Percentiles rank a stretch among this genome's conserved stretches.
Conservation (phyloP, 1,140 invertebrate species). For the Nasonia longicornis region DNA sequence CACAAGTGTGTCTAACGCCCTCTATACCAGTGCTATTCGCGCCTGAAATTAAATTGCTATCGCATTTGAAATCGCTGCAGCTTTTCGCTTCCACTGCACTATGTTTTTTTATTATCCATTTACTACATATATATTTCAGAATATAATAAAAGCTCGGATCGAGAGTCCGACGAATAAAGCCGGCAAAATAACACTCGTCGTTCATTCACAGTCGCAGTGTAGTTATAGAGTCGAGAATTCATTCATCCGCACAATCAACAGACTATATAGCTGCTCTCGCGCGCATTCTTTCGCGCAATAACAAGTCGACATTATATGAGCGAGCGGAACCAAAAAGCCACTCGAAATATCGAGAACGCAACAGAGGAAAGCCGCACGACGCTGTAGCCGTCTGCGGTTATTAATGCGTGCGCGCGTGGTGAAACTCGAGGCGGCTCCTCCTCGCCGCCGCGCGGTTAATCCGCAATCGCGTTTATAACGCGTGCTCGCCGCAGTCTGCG, state of each 20-base stretch:
- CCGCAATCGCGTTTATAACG: not conserved
- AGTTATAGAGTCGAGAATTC: too few species aligned
- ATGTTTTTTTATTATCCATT: too few species aligned
- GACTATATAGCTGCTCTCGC: too few species aligned
- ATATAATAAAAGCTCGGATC: too few species aligned
- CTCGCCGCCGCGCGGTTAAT: not conserved
- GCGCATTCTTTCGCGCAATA: not conserved
- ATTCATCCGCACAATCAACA: too few species aligned
- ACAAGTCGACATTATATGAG: not conserved
- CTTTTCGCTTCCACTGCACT: not conserved
- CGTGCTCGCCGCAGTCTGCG: not conserved
- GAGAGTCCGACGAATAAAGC: too few species aligned
- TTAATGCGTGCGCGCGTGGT: not conserved
- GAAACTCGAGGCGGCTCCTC: too few species aligned
- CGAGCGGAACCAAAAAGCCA: not conserved
- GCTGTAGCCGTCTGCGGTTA: not conserved
- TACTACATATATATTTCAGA: too few species aligned
- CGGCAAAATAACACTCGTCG: too few species aligned
- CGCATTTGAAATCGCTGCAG: not conserved
- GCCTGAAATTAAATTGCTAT: not conserved
- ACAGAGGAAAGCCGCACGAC: not conserved
- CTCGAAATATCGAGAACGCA: not conserved
- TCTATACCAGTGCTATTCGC: not conserved
- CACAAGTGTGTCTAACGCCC: constrained; percentile 1
- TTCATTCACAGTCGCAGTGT: too few species aligned